Percentiles rank a stretch among this genome's conserved stretches.
Evolutionary conservation across 2,888 invertebrate species (phyloP).

Genomic region (Drosophila kuntzei): DNA sequence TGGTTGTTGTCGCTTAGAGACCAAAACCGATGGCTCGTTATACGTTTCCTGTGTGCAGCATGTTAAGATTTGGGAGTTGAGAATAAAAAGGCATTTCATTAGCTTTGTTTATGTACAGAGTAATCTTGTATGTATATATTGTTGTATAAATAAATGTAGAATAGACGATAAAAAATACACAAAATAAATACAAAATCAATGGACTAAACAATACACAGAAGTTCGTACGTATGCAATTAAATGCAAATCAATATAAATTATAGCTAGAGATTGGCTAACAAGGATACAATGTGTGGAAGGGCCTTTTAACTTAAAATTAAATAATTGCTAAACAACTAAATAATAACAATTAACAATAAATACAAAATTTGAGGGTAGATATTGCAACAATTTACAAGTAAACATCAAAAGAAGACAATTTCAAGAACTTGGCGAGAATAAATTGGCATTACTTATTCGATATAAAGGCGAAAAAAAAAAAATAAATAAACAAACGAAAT

Average conservation of each 20-base stretch:
- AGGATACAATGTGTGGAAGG: conserved; percentile 34
- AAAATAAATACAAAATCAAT: conserved; percentile 57
- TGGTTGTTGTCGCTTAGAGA: conserved; percentile 58
- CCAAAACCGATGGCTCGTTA: conserved; percentile 81
- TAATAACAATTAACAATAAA: conserved; percentile 74
- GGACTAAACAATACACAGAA: conserved; percentile 39
- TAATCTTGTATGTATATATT: conserved; percentile 28
- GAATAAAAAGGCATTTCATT: conserved; percentile 34
- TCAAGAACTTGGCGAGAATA: conserved; percentile 52
- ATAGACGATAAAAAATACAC: conserved; percentile 41
- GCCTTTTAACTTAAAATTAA: conserved; percentile 59
- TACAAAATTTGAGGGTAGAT: conserved; percentile 46
- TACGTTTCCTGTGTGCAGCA: conserved; percentile 76
- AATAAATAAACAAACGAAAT: conserved; percentile 17
- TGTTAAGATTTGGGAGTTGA: conserved; percentile 2
- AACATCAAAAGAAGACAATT: conserved; percentile 32
- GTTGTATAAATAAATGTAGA: conserved; percentile 44
- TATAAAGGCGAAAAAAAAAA: conserved; percentile 18
- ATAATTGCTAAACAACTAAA: conserved; percentile 69
- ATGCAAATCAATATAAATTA: conserved; percentile 61
- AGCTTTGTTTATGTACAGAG: conserved; percentile 46
- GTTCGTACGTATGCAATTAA: conserved; percentile 40
- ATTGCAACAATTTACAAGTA: conserved; percentile 72
- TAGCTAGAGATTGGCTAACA: conserved; percentile 67
- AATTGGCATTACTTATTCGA: conserved; percentile 68